Conservation (phyloP, 2,113 vertebrate genomes). For the Regulus satrapa region DNA sequence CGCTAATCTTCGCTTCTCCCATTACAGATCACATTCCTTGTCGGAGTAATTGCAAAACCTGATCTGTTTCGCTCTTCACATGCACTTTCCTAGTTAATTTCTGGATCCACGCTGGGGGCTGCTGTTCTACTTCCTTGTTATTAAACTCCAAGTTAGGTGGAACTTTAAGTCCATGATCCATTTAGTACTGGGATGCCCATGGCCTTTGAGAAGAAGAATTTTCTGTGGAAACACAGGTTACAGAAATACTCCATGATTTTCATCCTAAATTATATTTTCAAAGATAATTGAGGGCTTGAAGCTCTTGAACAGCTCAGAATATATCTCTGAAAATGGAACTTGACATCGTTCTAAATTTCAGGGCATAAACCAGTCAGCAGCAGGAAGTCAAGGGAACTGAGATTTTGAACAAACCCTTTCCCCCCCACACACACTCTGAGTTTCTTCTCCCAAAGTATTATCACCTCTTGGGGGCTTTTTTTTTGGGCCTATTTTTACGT, state of each 20-base stretch:
- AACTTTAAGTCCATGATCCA: not conserved
- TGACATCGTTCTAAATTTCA: not conserved
- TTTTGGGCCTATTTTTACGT: not conserved
- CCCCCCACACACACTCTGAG: rapidly evolving
- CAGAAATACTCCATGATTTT: not conserved
- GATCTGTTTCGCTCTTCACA: not conserved
- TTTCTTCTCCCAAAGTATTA: not conserved
- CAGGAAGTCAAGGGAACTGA: not conserved
- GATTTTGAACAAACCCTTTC: not conserved
- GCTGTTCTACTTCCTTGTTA: not conserved
- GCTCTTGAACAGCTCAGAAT: not conserved
- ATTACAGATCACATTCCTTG: conserved; percentile 25
- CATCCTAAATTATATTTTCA: not conserved
- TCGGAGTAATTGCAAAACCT: not conserved
- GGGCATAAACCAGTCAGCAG: not conserved
- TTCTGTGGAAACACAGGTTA: not conserved
- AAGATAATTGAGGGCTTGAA: not conserved
- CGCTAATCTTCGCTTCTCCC: not conserved
- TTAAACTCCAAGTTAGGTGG: not conserved
- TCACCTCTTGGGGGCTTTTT: not conserved
- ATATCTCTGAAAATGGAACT: not conserved
- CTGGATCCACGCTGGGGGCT: not conserved
- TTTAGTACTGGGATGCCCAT: too few relatives aligned
- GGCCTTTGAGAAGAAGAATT: not conserved
- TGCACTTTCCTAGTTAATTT: not conserved